These are phyloP conservation scores for Physella acuta DNA, from an alignment of 1,140 invertebrate genomes.

Conservation along the genomic window DNA sequence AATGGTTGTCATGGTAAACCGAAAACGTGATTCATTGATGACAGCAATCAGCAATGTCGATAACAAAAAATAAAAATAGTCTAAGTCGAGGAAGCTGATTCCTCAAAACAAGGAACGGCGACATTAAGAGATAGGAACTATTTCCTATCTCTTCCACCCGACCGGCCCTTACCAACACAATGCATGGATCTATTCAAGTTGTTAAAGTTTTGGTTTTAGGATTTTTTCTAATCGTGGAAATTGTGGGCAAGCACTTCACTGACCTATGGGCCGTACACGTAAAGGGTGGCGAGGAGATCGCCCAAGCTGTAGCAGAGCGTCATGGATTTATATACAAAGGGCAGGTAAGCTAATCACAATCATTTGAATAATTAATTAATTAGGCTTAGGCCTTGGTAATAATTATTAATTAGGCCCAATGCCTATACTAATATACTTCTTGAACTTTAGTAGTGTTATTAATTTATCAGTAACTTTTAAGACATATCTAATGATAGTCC, in stretches of 20 bases:
- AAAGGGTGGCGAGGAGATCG: slow-evolving; percentile 41
- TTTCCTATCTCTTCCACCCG: slow-evolving; percentile 25
- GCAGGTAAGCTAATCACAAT: slow-evolving; percentile 35
- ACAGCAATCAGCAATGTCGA: slow-evolving; percentile 15
- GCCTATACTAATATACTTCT: neutral
- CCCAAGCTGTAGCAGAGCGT: slow-evolving; percentile 37
- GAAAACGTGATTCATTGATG: slow-evolving; percentile 19
- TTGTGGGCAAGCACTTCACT: slow-evolving; percentile 37
- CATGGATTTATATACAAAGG: slow-evolving; percentile 45
- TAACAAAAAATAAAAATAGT: slow-evolving; percentile 2
- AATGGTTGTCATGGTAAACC: slow-evolving; percentile 8
- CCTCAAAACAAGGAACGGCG: slow-evolving; percentile 16
- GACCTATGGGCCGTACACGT: slow-evolving; percentile 48
- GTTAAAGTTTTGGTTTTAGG: slow-evolving; percentile 38
- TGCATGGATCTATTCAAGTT: slow-evolving; percentile 38
- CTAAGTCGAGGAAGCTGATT: slow-evolving; percentile 4
- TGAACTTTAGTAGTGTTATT: neutral
- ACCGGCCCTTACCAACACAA: slow-evolving; percentile 32
- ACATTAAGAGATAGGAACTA: slow-evolving; percentile 13
- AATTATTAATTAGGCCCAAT: neutral
- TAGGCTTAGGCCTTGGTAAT: neutral
- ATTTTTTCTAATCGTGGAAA: slow-evolving; percentile 34
- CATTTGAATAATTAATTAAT: neutral
- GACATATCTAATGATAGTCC: too few species aligned
- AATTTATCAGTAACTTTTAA: too few species aligned